Percentiles rank a stretch among this genome's conserved stretches.
Conservation (phyloP, 2,113 vertebrate genomes). For the Trichechus manatus region DNA sequence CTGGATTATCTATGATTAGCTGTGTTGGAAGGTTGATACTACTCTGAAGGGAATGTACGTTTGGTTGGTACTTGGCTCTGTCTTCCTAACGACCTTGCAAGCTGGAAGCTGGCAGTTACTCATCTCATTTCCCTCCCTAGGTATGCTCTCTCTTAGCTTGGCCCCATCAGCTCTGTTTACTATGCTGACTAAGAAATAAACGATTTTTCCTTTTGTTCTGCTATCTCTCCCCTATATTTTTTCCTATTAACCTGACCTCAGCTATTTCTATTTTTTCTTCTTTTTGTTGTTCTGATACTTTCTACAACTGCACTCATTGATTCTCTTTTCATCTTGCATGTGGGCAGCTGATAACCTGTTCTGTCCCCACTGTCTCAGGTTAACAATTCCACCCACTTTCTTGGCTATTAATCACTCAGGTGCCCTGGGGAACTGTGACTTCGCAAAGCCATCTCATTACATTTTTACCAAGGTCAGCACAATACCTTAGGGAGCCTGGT, state of each 20-base stretch:
- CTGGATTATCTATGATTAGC: not conserved
- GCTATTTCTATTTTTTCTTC: not conserved
- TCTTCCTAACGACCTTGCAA: not conserved
- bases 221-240: not conserved
- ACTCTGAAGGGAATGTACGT: not conserved
- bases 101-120: not conserved
- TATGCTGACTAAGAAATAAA: not conserved
- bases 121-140: not conserved
- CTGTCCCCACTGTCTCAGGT: not conserved
- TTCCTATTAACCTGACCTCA: not conserved
- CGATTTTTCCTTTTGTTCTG: conserved; percentile 23
- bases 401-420: conserved; percentile 51
- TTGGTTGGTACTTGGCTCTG: conserved; percentile 12
- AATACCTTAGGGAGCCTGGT: not conserved
- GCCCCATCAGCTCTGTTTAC: not conserved
- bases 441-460: conserved; percentile 59
- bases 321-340: conserved; percentile 42
- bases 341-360: not conserved
- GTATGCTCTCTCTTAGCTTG: not conserved
- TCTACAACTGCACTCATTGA: not conserved
- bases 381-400: conserved; percentile 37
- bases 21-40: not conserved
- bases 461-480: conserved; percentile 25
- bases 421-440: conserved; percentile 37
- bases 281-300: conserved; percentile 30